phyloP scores from a whole-genome alignment of 2,888 invertebrate species.

The Parnassius mnemosyne region DNA sequence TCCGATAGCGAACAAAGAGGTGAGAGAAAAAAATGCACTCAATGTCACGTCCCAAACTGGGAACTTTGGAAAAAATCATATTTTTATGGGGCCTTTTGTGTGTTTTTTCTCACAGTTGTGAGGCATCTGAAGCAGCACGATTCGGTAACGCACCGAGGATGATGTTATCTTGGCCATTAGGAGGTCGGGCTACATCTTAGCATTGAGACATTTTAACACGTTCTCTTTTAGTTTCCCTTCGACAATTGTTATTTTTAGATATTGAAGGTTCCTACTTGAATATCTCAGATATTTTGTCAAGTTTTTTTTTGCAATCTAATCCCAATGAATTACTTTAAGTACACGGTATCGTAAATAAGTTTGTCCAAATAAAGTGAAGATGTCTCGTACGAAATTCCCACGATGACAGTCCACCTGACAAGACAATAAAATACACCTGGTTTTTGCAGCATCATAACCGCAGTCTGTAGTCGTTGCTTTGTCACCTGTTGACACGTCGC shows the following conservation, averaged over 20 bases:
- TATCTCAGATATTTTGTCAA: constrained; percentile 34
- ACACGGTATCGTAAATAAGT: constrained; percentile 5
- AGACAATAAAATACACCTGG: constrained; percentile 48
- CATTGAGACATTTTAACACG: constrained; percentile 75
- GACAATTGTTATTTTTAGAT: constrained; percentile 63
- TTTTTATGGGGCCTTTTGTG: constrained; percentile 71
- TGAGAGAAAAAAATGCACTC: constrained; percentile 63
- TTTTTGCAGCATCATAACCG: constrained; percentile 73
- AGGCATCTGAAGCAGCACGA: constrained; percentile 74
- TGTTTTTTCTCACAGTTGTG: constrained; percentile 77
- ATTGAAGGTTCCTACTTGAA: constrained; percentile 35
- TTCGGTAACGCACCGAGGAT: constrained; percentile 69
- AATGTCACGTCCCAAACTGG: constrained; percentile 71
- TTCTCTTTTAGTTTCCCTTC: constrained; percentile 56
- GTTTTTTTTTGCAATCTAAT: neutral
- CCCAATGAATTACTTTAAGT: neutral
- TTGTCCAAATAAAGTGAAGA: constrained; percentile 47
- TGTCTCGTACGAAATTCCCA: constrained; percentile 59
- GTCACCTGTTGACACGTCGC: constrained; percentile 71
- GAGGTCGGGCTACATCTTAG: constrained; percentile 57
- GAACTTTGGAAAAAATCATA: constrained; percentile 70
- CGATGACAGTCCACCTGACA: constrained; percentile 64
- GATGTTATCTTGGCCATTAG: constrained; percentile 76
- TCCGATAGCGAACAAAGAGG: constrained; percentile 62
- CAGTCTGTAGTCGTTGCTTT: constrained; percentile 56